Evolutionary conservation across 1,140 invertebrate genomes (phyloP), one percentile per base, ranked within the genome.

Genomic region (Odontomachus brunneus): DNA sequence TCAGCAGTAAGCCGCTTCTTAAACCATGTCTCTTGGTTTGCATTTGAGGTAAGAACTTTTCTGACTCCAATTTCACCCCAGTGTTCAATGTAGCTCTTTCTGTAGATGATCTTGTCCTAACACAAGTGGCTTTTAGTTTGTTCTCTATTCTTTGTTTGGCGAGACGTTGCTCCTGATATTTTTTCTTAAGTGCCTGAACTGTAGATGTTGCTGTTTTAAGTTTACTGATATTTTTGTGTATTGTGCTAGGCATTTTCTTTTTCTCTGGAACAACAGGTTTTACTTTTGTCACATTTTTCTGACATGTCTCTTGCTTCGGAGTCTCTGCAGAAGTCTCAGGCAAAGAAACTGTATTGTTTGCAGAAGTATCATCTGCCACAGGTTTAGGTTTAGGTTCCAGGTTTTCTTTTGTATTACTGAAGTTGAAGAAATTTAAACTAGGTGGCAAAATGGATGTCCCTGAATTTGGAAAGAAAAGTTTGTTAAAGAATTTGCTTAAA

Each of bases 341-440:
- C 82, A 5, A 90, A 29, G 84, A 85, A 51, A 86, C 0, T 11
- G 17, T 38, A 24, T 82, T 84, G 60, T 89, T 84, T 24, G 60
- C 63, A 59, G 72, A 51, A 60, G 1, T 81, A 51, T n/a, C 75
- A 73, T 48, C 81, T 67, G 78, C 71, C 9, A 4, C 3, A 44
- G 38, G 9, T 44, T 1, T 11, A 4, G 38, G 9, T 83, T 91
- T 94, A n/a, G 75, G 29, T 80, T 90, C 92, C 65, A 22, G 49
- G 75, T 92, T 93, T 55, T 93, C 94, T 78, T 92, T 94, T 55
- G 92, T 93, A 38, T 84, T 83, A n/a, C 92, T 91, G 29, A 92
- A 86, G 89, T 97, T 97, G 78, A 97, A 96, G 85, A 97, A 97
- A 91, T 97, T 96, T 67, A 98, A 93, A 83, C 95, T 96, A 3